These are phyloP conservation scores for Caenorhabditis afra DNA, from an alignment of 2,888 invertebrate species.

Conservation along the genomic window DNA sequence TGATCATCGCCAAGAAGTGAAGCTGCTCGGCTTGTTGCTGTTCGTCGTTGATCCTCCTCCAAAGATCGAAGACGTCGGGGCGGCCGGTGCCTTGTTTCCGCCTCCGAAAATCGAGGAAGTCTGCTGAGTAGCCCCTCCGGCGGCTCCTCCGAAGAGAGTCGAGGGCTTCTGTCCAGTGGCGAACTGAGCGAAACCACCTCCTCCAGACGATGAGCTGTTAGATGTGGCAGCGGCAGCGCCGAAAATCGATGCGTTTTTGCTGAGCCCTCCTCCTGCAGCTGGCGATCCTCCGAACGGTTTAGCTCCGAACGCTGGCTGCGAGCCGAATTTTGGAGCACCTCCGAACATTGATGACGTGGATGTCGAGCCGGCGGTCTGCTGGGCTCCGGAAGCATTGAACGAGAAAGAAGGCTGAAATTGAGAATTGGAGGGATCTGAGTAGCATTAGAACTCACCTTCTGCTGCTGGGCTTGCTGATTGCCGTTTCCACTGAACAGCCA, in stretches of 20 bases:
- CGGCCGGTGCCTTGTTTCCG: slow-evolving; percentile 12
- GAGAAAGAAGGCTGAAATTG: slow-evolving; percentile 51
- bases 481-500: slow-evolving; percentile 39
- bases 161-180: slow-evolving; percentile 37
- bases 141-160: slow-evolving; percentile 42
- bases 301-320: slow-evolving; percentile 46
- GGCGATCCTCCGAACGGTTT: slow-evolving; percentile 46
- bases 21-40: slow-evolving; percentile 33
- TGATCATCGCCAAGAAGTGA: slow-evolving; percentile 52
- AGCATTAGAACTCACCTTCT: slow-evolving; percentile 11
- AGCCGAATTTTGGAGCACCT: slow-evolving; percentile 47
- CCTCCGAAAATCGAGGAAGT: slow-evolving; percentile 50
- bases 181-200: slow-evolving; percentile 52
- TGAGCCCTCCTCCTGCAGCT: slow-evolving; percentile 33
- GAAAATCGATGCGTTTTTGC: slow-evolving; percentile 56
- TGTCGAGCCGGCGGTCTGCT: slow-evolving; percentile 9
- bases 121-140: slow-evolving; percentile 13
- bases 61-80: slow-evolving; percentile 46
- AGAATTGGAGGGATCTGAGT: not conserved
- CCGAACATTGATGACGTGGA: slow-evolving; percentile 29
- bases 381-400: slow-evolving; percentile 33
- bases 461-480: slow-evolving; percentile 13
- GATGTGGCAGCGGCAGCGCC: slow-evolving; percentile 26
- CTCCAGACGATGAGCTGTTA: not conserved
- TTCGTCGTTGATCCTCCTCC: slow-evolving; percentile 48